These are phyloP conservation scores for Orestias chungarensis DNA, from an alignment of 2,797 vertebrate species.

Conservation along the genomic window DNA sequence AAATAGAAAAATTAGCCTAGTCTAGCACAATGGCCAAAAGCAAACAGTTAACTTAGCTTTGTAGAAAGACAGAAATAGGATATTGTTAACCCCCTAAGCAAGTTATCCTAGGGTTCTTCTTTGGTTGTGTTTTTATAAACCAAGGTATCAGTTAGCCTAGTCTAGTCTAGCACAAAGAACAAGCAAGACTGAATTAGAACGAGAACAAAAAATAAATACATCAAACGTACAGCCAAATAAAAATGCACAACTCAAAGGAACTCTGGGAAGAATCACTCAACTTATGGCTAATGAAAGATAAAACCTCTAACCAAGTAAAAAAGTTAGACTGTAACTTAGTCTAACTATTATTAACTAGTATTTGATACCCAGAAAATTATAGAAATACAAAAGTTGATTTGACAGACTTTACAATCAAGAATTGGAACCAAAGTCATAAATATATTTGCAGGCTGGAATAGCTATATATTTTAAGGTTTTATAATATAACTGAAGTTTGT, in stretches of 20 bases:
- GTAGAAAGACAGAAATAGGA: no score
- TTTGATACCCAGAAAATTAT: neutral
- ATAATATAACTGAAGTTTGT: no score
- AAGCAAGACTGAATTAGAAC: neutral
- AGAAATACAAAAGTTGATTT: neutral
- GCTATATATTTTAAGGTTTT: no score
- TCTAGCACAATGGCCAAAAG: neutral
- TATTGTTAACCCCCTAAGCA: no score
- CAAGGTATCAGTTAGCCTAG: neutral
- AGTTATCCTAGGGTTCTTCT: no score
- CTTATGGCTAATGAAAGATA: neutral
- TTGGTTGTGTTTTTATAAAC: no score
- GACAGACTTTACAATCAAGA: neutral
- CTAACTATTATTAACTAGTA: no score
- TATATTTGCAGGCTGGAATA: no score
- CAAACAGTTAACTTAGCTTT: neutral
- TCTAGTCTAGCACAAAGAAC: neutral
- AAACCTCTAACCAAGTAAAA: neutral
- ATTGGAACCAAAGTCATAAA: neutral
- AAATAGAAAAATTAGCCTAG: slow-evolving; percentile 14
- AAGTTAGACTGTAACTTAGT: neutral
- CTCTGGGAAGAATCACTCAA: neutral
- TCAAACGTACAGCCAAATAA: neutral
- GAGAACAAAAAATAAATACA: neutral
- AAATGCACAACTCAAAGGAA: neutral